Conservation (phyloP, 2,113 vertebrate species). For the Piprites chloris region DNA sequence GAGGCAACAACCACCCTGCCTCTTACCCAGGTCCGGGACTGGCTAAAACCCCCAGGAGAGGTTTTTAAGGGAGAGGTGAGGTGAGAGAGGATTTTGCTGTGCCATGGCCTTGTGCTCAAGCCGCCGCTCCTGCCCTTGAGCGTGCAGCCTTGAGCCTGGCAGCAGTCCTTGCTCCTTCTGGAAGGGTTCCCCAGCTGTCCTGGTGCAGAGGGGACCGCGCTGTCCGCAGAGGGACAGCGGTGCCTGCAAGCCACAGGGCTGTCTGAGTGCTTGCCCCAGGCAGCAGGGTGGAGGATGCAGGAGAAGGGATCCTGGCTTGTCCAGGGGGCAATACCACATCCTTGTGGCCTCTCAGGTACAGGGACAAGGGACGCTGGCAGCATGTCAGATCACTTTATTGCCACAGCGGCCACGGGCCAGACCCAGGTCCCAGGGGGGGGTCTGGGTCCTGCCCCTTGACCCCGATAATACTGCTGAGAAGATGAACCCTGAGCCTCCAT, state of each 20-base stretch:
- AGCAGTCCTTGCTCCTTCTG: neutral
- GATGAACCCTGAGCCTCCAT: neutral
- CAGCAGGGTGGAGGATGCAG: neutral
- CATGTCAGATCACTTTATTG: conserved; percentile 19
- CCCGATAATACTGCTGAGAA: conserved; percentile 26
- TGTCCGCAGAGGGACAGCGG: neutral
- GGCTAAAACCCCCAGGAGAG: neutral
- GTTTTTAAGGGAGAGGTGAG: neutral
- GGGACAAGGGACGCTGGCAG: neutral
- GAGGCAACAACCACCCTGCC: neutral
- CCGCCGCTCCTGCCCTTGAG: neutral
- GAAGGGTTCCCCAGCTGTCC: neutral
- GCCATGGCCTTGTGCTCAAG: fast-evolving
- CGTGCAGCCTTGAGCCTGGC: neutral
- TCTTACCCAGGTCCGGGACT: neutral
- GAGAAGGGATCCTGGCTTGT: neutral
- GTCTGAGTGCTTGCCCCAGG: neutral
- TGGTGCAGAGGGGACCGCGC: fast-evolving
- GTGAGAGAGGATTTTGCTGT: neutral
- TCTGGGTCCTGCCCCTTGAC: conserved; percentile 1
- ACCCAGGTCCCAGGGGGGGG: neutral
- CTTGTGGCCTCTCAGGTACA: neutral
- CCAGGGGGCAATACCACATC: neutral
- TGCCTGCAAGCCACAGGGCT: neutral
- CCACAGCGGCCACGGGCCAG: fast-evolving